Conservation (phyloP, 2,888 invertebrate genomes). For the Himalopsyche japonica region DNA sequence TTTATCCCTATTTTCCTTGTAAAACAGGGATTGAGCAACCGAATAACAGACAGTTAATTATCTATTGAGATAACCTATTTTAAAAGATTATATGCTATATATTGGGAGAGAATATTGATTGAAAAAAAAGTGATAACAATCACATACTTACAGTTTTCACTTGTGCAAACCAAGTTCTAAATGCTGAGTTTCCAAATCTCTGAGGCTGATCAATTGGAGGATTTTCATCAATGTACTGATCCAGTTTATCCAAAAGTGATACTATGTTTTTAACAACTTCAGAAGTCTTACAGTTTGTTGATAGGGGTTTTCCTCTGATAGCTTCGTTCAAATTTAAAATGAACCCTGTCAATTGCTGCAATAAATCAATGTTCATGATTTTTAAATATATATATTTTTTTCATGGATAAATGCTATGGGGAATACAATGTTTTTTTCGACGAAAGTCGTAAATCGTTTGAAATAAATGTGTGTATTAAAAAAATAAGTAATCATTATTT, state of each 20-base stretch:
- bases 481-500: too few relatives aligned
- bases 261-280: constrained; percentile 64
- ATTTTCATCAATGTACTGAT: constrained; percentile 75
- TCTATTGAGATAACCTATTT: too few relatives aligned
- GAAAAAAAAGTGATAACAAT: not conserved
- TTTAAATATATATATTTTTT: not conserved
- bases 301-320: constrained; percentile 76
- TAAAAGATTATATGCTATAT: too few relatives aligned
- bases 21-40: too few relatives aligned
- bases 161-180: constrained; percentile 77
- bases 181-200: constrained; percentile 95
- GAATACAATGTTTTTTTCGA: too few relatives aligned
- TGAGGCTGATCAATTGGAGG: constrained; percentile 93
- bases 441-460: too few relatives aligned
- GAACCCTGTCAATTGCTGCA: constrained; percentile 82
- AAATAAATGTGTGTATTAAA: too few relatives aligned
- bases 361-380: constrained; percentile 31
- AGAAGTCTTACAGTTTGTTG: constrained; percentile 66
- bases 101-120: too few relatives aligned
- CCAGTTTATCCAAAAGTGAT: constrained; percentile 70
- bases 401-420: too few relatives aligned
- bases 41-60: too few relatives aligned
- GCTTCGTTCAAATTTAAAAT: constrained; percentile 85
- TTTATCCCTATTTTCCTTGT: too few relatives aligned
- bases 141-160: constrained; percentile 61